Base-by-base conservation (phyloP, 1,140 invertebrate species). In the Anastatus disparis region DNA sequence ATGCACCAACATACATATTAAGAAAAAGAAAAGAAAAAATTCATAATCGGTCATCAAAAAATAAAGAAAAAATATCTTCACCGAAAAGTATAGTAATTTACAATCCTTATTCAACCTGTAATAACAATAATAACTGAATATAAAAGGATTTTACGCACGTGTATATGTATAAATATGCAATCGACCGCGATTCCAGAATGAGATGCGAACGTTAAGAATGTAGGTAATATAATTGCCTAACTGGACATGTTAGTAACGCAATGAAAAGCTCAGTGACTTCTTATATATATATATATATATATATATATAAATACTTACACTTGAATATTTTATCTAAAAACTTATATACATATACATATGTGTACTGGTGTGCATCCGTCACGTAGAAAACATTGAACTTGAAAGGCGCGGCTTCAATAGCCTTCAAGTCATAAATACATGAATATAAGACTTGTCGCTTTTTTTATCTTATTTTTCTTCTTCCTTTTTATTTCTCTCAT, bases 191-290 rank as follows among this genome's bases (percentile, higher is more conserved):
- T 66, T 56, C 35, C 22, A 44, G 58, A 53, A 62, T 62, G 26
- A 46, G 26, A 44, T 13, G 67, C 38, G 26, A 35, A 10, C 4
- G 31, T 6, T 4, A 35, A 10, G 10, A 10, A 35, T 10, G 10
- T 4, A 35, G 31, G 31, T n/a, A 35, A 10, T 4, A 35, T 70
- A 73, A 56, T 64, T 65, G 50, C 69, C 68, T 72, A 69, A 75
- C 66, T 72, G 62, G 69, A 44, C 10, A 53, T 42, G 44, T 61
- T 46, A 31, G 15, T n/a, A 35, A 6, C 68, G 15, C 40, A 20
- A 31, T 17, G 62, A 29, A 69, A 65, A 53, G 50, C 24, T 12
- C 31, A 40, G 3, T 26, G 22, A n/a, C n/a, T n/a, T n/a, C 44
- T 24, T 35, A 26, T 52, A 20, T 26, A 35, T 35, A 35, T 35